Conservation (phyloP, 2,113 vertebrate species). For the Bos indicus region DNA sequence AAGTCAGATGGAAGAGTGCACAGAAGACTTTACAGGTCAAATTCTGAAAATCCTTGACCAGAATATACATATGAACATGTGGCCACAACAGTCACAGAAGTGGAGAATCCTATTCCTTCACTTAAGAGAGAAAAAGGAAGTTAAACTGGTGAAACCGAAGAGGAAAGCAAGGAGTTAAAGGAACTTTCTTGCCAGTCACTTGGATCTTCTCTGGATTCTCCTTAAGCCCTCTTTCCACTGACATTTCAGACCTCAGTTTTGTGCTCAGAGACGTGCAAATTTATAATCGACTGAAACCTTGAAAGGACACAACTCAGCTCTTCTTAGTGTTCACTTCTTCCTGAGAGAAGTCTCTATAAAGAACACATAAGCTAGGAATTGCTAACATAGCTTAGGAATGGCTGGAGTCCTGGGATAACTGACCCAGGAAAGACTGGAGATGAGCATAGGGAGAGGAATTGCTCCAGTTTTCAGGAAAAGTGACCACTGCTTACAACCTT, state of each 20-base stretch:
- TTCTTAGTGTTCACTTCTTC: background rate
- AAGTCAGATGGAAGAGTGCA: background rate
- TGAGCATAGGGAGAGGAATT: background rate
- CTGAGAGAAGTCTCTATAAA: background rate
- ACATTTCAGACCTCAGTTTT: background rate
- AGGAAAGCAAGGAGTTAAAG: background rate
- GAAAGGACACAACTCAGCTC: background rate
- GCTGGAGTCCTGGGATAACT: too few species aligned
- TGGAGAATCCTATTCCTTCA: background rate
- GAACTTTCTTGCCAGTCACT: too few species aligned
- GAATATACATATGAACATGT: background rate
- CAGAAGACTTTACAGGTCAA: background rate
- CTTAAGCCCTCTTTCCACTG: background rate
- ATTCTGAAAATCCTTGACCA: background rate
- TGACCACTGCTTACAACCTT: background rate
- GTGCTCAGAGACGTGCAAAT: background rate
- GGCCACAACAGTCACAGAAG: fast-evolving
- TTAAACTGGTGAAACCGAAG: background rate
- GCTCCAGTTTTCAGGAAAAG: background rate
- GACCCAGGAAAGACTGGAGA: background rate
- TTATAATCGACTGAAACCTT: background rate
- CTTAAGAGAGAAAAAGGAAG: background rate
- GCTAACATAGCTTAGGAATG: background rate
- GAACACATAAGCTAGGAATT: background rate
- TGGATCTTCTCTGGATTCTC: background rate